Evolutionary conservation across 1,140 invertebrate genomes (phyloP), one percentile per base, ranked within the genome.

Genomic region (Drosophila nigrodunni): DNA sequence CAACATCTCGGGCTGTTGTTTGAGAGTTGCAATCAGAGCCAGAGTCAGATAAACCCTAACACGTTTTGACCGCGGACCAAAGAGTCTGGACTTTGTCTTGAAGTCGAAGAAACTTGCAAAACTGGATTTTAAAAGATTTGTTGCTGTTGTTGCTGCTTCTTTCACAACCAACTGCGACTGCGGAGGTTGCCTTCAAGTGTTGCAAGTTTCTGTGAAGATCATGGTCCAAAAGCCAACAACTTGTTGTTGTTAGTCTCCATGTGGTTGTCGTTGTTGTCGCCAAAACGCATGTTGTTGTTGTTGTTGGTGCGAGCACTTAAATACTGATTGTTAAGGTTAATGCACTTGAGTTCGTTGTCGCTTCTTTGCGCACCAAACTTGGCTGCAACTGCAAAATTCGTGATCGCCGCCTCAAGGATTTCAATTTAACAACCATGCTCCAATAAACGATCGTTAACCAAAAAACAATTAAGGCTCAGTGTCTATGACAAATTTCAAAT

Each of bases 301-400:
- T 52, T 71, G 62, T 37, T 74, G 74, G 69, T 85, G 74, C 52
- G 46, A 72, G 82, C 77, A 88, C 83, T 87, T 83, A 80, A 82
- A 81, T 83, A 67, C 81, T 83, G 83, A 88, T 88, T 87, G 81
- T 66, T 88, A 88, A 88, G 83, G 83, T 87, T 80, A 87, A 87
- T 87, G 83, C 83, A 88, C 83, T 88, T 77, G 83, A 87, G 83
- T 87, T 87, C 83, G 80, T 87, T 87, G 85, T 77, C 82, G 82
- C 82, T 87, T 87, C 82, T 87, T 88, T 88, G 80, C 82, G 76
- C 80, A 80, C 82, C 82, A 87, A 87, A 83, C 83, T 72, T 66
- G 82, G 77, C 25, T 57, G 25, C 13, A 41, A 49, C 47, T 18
- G 10, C 39, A 54, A 30, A 30, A 54, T 37, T 54, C 13, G 41